Base-by-base conservation (phyloP, 37 sponge, comb jelly and placozoan species). In the Hexactinellida sp. region DNA sequence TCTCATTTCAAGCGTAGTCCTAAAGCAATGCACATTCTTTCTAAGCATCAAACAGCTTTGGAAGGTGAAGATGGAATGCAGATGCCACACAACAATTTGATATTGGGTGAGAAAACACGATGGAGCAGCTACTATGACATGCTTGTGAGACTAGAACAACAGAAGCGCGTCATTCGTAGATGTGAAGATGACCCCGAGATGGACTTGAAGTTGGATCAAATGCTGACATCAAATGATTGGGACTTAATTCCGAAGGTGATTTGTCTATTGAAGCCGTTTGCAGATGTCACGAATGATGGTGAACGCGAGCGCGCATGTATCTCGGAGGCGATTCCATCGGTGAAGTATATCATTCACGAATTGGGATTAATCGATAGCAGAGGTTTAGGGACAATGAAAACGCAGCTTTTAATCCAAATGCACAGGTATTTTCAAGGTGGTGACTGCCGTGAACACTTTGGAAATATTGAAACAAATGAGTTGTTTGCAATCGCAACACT, bases 61-160 rank as follows among this genome's bases (percentile, higher is more conserved):
- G 28, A 63, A 7, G 76, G 13, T 7, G 76, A 63, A 28, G 34
- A 63, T 63, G 76, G 76, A 23, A 23, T 3, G 3, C 3, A 21
- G 76, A 63, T 63, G 76, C 76, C 76, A 63, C 76, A 63, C 76
- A 63, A 63, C 76, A 63, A 63, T 23, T 23, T 63, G 13, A 63
- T 63, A 7, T 63, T 28, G 76, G 76, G 76, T 21, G 76, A 63
- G 76, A 63, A 63, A 63, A 63, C 76, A 63, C 3, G 76, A 7
- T 63, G 76, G 76, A n/a, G n/a, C n/a, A n/a, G n/a, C n/a, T 41
- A 41, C 13, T 41, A 41, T 41, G 10, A 41, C 13, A 41, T 41
- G 47, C 47, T 41, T 41, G 5, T 41, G 47, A 41, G 47, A 41
- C 13, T 41, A 13, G 10, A 41, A 41, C 47, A 41, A 41, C 47